phyloP scores from a whole-genome alignment of 1,140 invertebrate genomes.

The Macrobrachium rosenbergii region DNA sequence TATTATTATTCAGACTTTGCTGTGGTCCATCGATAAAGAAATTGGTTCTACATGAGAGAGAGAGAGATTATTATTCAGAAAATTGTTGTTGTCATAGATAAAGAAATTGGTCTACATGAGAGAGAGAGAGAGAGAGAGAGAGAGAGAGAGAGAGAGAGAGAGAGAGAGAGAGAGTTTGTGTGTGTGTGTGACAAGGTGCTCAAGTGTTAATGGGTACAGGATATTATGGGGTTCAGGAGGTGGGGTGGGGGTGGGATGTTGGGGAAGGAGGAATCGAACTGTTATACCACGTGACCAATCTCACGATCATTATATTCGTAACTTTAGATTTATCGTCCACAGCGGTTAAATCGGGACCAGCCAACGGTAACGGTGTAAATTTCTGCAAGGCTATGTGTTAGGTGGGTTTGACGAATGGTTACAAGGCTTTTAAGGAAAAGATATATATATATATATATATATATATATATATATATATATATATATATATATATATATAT shows the following conservation, averaged over 20 bases:
- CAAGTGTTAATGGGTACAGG: too few relatives aligned
- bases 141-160: conserved; percentile 24
- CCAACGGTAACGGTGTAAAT: too few relatives aligned
- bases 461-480: conserved; percentile 11
- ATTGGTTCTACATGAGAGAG: not conserved
- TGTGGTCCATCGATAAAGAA: not conserved
- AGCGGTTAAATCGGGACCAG: too few relatives aligned
- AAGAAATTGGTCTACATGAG: too few relatives aligned
- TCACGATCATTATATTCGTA: too few relatives aligned
- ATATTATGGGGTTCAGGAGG: not conserved
- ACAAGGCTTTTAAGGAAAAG: not conserved
- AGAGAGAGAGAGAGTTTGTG: not conserved
- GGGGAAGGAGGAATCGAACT: not conserved
- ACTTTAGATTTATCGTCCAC: too few relatives aligned
- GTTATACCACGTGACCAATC: too few relatives aligned
- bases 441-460: conserved; percentile 22
- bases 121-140: not conserved
- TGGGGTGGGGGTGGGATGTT: not conserved
- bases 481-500: not conserved
- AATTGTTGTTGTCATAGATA: not conserved
- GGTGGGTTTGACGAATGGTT: too few relatives aligned
- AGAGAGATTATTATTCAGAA: not conserved
- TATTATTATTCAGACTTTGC: not conserved
- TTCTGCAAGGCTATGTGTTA: too few relatives aligned
- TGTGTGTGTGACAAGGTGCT: not conserved